These are phyloP conservation scores for Delphinapterus leucas DNA, from an alignment of 2,113 vertebrate species.

Conservation along the genomic window DNA sequence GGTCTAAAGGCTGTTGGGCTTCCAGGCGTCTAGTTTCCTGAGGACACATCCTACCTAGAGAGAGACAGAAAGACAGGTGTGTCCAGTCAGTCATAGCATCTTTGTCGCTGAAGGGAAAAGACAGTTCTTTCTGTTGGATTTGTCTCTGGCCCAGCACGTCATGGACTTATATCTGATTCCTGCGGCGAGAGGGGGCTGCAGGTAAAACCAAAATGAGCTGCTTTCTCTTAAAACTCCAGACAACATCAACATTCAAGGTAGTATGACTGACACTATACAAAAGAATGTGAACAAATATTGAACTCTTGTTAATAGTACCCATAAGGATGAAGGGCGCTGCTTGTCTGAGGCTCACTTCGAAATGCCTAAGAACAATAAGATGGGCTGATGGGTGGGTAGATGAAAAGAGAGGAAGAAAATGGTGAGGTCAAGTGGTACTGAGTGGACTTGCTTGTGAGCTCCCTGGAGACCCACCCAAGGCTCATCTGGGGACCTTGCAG, in stretches of 20 bases:
- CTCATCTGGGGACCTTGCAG: background rate
- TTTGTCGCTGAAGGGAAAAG: background rate
- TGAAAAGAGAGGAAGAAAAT: background rate
- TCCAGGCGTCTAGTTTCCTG: no score
- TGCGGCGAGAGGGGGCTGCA: background rate
- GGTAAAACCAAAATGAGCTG: background rate
- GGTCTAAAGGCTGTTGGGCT: no score
- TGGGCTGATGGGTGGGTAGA: background rate
- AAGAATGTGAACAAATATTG: background rate
- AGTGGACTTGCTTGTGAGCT: background rate
- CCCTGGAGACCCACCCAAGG: background rate
- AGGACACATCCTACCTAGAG: background rate
- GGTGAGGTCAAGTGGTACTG: background rate
- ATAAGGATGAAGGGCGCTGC: background rate
- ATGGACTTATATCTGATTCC: background rate
- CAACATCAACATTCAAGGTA: background rate
- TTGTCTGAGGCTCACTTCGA: background rate
- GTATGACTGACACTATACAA: fast-evolving
- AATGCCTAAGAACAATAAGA: background rate
- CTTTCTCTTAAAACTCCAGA: background rate
- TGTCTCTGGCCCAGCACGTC: background rate
- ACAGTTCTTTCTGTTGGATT: background rate
- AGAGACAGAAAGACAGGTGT: background rate
- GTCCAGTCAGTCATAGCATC: fast-evolving
- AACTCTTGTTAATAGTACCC: fast-evolving